Evolutionary conservation across 2,888 invertebrate genomes (phyloP), one percentile per base, ranked within the genome.

Genomic region (Zootermopsis nevadensis): DNA sequence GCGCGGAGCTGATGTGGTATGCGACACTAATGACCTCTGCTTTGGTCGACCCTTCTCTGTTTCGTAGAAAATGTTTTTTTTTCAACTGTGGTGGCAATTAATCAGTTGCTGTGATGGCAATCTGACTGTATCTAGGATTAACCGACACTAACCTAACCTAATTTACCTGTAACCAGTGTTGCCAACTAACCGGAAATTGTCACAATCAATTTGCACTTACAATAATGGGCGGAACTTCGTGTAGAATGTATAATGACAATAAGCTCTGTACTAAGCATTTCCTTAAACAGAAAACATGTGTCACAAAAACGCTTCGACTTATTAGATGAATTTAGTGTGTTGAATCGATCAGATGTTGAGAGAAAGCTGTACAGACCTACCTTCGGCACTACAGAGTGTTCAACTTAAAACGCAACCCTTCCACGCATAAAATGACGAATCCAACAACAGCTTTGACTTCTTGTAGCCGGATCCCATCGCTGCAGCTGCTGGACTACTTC

Each of bases 1-100:
- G 69, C 69, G 69, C 69, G 69, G 69, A 22, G 30, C 30, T 33
- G 19, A 69, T 15, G 69, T 33, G 31, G 69, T 33, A 69, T 69
- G 69, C 69, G 69, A 69, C 69, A 69, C 69, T 19, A 60, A 33
- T 69, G 69, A 69, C 69, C 69, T 69, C 69, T 69, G 30, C 22
- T 60, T 60, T 60, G n/a, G 60, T 60, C 60, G 60, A 27, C 60
- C 60, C 60, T 60, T 69, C 69, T 33, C 31, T 33, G 69, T 69
- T 69, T 69, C 69, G 33, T 22, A 33, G 69, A 69, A 69, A 69
- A 69, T 33, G 69, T 33, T 15, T 67, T 69, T 31, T 33, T 4
- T 33, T 33, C 19, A 4, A 7, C 1, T 33, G 24, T 60, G 60
- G 60, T 60, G 69, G 69, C 33, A 69, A 69, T 69, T 69, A 69